A percentile compares a stretch with the other conserved stretches of the same genome.
Conservation (phyloP, 2,888 invertebrate species). For the Drosophila kokeensis region DNA sequence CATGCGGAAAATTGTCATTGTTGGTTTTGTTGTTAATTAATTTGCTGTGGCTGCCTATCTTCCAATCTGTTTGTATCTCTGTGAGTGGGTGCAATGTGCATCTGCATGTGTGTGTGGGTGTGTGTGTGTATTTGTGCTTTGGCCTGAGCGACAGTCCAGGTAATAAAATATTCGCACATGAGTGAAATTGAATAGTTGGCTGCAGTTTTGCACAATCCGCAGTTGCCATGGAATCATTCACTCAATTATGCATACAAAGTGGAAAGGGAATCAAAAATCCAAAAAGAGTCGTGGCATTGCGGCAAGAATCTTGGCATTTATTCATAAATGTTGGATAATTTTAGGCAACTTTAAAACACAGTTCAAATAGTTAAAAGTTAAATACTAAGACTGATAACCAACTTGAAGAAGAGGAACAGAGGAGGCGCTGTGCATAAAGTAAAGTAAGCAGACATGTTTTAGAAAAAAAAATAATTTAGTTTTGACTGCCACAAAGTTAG, state of each 20-base stretch:
- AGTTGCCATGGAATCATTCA: slow-evolving; percentile 61
- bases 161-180: slow-evolving; percentile 77
- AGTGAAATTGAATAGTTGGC: slow-evolving; percentile 77
- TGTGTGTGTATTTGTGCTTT: slow-evolving; percentile 9
- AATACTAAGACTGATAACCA: too few relatives aligned
- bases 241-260: slow-evolving; percentile 53
- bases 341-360: neutral
- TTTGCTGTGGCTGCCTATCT: slow-evolving; percentile 64
- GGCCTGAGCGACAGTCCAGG: slow-evolving; percentile 37
- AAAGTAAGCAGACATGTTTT: too few relatives aligned
- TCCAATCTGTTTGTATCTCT: slow-evolving; percentile 16
- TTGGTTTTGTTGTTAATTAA: slow-evolving; percentile 78
- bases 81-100: slow-evolving; percentile 9
- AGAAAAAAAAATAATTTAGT: too few relatives aligned
- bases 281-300: neutral
- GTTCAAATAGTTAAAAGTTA: neutral
- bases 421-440: too few relatives aligned
- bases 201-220: slow-evolving; percentile 73
- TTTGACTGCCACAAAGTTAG: too few relatives aligned
- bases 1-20: slow-evolving; percentile 80
- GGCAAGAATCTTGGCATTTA: slow-evolving; percentile 24
- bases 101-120: slow-evolving; percentile 7
- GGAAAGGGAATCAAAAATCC: neutral
- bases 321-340: neutral
- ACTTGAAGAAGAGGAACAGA: too few relatives aligned